phyloP scores from a whole-genome alignment of 2,797 vertebrate genomes.

The Hoplostethus atlanticus region DNA sequence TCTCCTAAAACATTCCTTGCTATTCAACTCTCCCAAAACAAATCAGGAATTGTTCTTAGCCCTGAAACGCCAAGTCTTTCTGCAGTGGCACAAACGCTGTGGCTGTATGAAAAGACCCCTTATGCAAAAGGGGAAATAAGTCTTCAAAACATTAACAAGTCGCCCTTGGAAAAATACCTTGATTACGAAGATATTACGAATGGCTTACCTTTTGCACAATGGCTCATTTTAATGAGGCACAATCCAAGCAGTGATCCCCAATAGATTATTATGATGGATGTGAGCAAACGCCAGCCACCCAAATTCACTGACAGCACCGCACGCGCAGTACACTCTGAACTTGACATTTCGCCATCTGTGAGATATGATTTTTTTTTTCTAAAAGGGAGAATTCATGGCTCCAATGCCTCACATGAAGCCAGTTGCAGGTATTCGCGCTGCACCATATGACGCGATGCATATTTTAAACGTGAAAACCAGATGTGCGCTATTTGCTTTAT shows the following conservation, averaged over 20 bases:
- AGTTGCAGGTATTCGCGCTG: conserved; percentile 52
- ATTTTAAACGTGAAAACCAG: conserved; percentile 90
- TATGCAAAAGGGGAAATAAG: conserved; percentile 80
- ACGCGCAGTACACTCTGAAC: conserved; percentile 6
- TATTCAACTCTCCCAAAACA: conserved; percentile 84
- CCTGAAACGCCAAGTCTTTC: conserved; percentile 82
- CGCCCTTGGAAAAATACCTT: conserved; percentile 77
- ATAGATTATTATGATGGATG: conserved; percentile 60
- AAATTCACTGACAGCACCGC: conserved; percentile 25
- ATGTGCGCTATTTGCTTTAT: conserved; percentile 91
- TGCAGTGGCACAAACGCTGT: conserved; percentile 85
- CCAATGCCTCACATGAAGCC: conserved; percentile 29
- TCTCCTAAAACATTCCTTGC: conserved; percentile 81
- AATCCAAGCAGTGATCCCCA: conserved; percentile 55
- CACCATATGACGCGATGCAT: conserved; percentile 54
- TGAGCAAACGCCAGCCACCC: conserved; percentile 21
- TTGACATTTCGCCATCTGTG: conserved; percentile 1
- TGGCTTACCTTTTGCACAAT: conserved; percentile 68
- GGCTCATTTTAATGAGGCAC: conserved; percentile 71
- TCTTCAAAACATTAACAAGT: conserved; percentile 84
- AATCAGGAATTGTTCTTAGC: conserved; percentile 89
- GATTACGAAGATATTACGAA: conserved; percentile 81
- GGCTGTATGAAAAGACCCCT: conserved; percentile 83
- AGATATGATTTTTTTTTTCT: background rate
- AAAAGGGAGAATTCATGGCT: conserved; percentile 6